A percentile compares a stretch with the other conserved stretches of the same genome.
These are phyloP conservation scores for Myripristis murdjan DNA, from an alignment of 2,797 vertebrate species.

Conservation along the genomic window DNA sequence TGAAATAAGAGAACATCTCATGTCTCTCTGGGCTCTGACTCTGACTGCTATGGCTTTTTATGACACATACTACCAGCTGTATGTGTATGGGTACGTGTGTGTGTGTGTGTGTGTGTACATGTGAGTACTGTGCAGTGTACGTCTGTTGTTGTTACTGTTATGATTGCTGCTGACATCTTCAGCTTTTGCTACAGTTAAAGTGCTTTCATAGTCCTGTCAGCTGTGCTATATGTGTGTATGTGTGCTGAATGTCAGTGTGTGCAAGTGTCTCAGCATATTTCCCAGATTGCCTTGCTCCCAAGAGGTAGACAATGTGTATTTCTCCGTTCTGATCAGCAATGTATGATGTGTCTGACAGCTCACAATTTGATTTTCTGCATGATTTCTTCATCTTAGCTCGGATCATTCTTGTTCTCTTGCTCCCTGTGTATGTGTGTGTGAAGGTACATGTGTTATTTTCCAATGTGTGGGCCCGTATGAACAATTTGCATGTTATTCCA, in stretches of 20 bases:
- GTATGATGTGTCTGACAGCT: neutral
- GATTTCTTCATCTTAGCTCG: slow-evolving; percentile 1
- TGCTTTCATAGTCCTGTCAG: slow-evolving; percentile 17
- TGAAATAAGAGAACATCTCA: slow-evolving; percentile 8
- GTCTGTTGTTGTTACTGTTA: neutral
- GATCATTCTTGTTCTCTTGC: slow-evolving; percentile 6
- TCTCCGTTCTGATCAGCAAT: neutral
- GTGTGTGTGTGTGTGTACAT: neutral
- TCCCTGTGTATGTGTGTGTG: too few species aligned
- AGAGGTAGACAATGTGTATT: neutral
- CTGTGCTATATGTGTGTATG: slow-evolving; percentile 5
- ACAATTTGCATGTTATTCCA: too few species aligned
- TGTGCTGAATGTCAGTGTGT: neutral
- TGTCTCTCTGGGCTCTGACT: neutral
- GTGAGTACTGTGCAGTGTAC: neutral
- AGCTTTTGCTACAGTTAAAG: slow-evolving; percentile 1
- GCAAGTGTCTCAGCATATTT: slow-evolving; percentile 7
- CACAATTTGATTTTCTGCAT: neutral
- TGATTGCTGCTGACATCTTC: slow-evolving; percentile 43
- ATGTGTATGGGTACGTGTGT: slow-evolving; percentile 1
- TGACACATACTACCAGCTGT: neutral
- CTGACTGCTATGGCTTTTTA: neutral
- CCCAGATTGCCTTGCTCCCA: neutral
- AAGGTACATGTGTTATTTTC: too few species aligned
- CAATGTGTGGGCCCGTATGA: too few species aligned